Base-by-base conservation (phyloP, 1,140 invertebrate species). In the Macrobrachium rosenbergii region DNA sequence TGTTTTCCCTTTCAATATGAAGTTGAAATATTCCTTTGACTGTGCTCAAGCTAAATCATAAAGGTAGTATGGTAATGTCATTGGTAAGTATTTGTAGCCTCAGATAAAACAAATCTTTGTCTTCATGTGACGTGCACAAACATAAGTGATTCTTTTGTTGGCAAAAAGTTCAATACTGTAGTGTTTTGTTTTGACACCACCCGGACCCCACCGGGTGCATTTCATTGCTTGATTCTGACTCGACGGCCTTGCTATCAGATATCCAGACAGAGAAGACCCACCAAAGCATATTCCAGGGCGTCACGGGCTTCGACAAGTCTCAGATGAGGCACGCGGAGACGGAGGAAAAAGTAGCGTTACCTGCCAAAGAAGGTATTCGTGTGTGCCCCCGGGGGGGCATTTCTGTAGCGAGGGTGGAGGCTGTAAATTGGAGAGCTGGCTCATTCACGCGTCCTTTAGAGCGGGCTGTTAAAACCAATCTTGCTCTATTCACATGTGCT, bases 311-410 rank as follows among this genome's bases (percentile, higher is more conserved):
- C 90, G 90, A 91, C 88, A 91, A 91, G 87, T 89, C 81, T 78
- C 88, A 85, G 64, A 87, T 91, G 88, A 87, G 90, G 67, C 97
- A 97, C 91, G 96, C 97, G 28, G 96, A 97, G 92, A 98, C 97
- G 58, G 94, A 96, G 90, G 97, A 98, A 92, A 99, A 99, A 92
- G 98, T 98, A 92, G 95, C 96, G 60, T 94, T 98, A 90, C 97
- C 97, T 73, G 97, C 97, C 92, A 98, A 98, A 95, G 96, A 97
- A 93, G 97, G 97, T 99, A 94, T 92, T 91, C 92, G 59, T 72
- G 80, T 64, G 73, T 72, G 83, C 52, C 28, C 28, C 28, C 3
- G 28, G n/a, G n/a, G n/a, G n/a, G 3, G 28, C 28, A 72, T 72
- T 28, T 23, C 28, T 72, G 69, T 43, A 72, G 23, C 19, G 6